Percentiles rank a stretch among this genome's conserved stretches.
phyloP scores from a whole-genome alignment of 1,140 invertebrate genomes.

The Drosophila pallidifrons region DNA sequence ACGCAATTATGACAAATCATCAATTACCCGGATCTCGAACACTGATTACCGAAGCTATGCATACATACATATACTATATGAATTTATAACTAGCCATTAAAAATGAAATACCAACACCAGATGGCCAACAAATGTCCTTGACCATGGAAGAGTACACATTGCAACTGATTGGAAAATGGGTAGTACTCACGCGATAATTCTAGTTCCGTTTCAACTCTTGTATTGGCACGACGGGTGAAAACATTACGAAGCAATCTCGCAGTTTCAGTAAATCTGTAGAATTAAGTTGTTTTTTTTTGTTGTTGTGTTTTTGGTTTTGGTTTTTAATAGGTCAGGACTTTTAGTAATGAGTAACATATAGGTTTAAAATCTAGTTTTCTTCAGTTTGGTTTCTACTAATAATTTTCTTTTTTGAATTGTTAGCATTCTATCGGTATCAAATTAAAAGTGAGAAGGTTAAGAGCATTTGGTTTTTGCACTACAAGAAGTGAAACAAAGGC shows the following conservation, averaged over 20 bases:
- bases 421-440: conserved; percentile 55
- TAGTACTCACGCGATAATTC: conserved; percentile 95
- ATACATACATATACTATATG: conserved; percentile 26
- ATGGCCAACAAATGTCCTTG: conserved; percentile 41
- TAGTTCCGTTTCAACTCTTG: conserved; percentile 92
- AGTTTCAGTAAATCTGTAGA: conserved; percentile 96
- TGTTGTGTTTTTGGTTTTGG: conserved; percentile 29
- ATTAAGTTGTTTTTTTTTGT: conserved; percentile 45
- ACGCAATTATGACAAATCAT: conserved; percentile 26
- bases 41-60: conserved; percentile 27
- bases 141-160: conserved; percentile 10
- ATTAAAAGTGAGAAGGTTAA: conserved; percentile 33
- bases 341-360: conserved; percentile 22
- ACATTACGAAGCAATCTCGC: conserved; percentile 96
- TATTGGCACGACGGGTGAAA: conserved; percentile 92
- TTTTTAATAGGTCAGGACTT: conserved; percentile 18
- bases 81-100: conserved; percentile 41
- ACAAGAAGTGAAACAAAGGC: conserved; percentile 48
- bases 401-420: conserved; percentile 77
- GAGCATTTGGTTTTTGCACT: conserved; percentile 25
- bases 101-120: conserved; percentile 43
- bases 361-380: conserved; percentile 21
- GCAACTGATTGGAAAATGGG: conserved; percentile 48
- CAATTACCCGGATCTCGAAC: conserved; percentile 57
- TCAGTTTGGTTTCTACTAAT: conserved; percentile 20